Evolutionary conservation across 2,888 invertebrate species (phyloP), one percentile per base, ranked within the genome.

Genomic region (Eilema caniola): DNA sequence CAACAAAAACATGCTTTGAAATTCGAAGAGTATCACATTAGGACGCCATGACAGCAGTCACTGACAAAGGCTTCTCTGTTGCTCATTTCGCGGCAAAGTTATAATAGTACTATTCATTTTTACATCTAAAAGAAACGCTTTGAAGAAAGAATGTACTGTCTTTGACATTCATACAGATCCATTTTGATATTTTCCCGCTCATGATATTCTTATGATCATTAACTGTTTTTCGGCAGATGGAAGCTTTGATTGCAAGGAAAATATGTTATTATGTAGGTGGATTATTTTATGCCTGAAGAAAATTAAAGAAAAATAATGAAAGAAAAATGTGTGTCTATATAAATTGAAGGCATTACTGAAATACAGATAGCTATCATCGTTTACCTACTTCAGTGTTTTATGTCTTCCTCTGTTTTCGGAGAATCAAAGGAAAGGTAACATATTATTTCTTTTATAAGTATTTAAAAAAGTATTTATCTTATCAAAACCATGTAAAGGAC

Each of bases 121-220:
- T 76, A 74, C 66, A 74, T 72, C 67, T 60, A 69, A 77, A 79
- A 79, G 74, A 76, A 78, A 74, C 66, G 71, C 74, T 84, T 81
- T 83, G 81, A 80, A 76, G 69, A 81, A 75, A 64, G 71, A 33
- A 69, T 65, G n/a, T 66, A 71, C 67, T 86, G 85, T 61, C 77
- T 80, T 84, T 83, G 86, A 82, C 81, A 79, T 81, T 82, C 75
- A 81, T 83, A 70, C 72, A 77, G 75, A 76, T 76, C 71, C 69
- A 69, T 80, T 61, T 79, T 79, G 82, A 84, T 80, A 77, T 80
- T 71, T 83, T 77, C 79, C 61, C 67, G 67, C 68, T 67, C 61
- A 68, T 67, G 28, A 75, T 70, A 62, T 72, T 79, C 67, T 81
- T 69, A 73, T 73, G 70, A 69, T 75, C 67, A 75, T 81, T 79